Conservation (phyloP, 1,140 invertebrate genomes). For the Ridgeia piscesae region DNA sequence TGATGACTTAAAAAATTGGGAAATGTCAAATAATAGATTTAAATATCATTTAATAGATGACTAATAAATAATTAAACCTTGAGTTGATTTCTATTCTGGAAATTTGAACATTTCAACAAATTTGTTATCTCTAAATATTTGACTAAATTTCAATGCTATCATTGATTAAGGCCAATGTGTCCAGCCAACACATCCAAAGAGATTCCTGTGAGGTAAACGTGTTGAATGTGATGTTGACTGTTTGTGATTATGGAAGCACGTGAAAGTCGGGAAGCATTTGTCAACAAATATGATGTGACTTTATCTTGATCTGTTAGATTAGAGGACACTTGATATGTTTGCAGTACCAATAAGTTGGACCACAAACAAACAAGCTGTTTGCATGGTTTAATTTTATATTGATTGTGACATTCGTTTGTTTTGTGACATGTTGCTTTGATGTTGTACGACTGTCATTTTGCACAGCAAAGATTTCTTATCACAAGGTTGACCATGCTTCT, state of each 20-base stretch:
- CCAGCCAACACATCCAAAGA: neutral
- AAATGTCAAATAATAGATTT: neutral
- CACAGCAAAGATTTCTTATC: neutral
- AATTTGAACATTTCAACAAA: neutral
- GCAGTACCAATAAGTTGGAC: neutral
- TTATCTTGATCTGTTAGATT: neutral
- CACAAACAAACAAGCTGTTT: neutral
- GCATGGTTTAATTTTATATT: neutral
- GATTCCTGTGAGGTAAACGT: neutral
- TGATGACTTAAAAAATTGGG: neutral
- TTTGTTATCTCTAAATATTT: neutral
- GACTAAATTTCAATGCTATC: neutral
- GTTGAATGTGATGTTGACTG: neutral
- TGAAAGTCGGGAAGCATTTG: too few relatives aligned
- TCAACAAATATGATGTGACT: too few relatives aligned
- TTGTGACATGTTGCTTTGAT: neutral
- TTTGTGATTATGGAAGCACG: neutral
- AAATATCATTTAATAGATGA: neutral
- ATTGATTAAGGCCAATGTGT: neutral
- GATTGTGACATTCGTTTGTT: neutral
- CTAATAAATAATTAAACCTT: neutral
- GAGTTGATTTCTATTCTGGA: too few relatives aligned
- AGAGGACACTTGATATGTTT: neutral
- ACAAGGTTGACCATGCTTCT: neutral
- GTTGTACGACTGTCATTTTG: neutral